phyloP scores from a whole-genome alignment of 2,797 vertebrate genomes.

The Pangasius macronema region DNA sequence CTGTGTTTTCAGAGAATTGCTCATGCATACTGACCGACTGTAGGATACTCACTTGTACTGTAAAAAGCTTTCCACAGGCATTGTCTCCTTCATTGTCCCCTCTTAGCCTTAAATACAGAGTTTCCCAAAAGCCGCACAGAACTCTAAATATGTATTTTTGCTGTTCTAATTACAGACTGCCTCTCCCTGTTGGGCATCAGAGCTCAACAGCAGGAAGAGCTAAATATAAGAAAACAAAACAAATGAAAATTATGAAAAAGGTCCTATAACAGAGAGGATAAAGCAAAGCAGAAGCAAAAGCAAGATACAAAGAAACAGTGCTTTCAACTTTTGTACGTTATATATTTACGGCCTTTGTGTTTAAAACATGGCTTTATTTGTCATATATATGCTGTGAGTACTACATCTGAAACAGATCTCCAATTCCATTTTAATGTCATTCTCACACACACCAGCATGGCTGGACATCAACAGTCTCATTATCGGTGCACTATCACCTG shows the following conservation, averaged over 20 bases:
- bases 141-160: slow-evolving; percentile 80
- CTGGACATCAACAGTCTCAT: not conserved
- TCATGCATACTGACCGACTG: slow-evolving; percentile 13
- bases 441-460: not conserved
- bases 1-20: not conserved
- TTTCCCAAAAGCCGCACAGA: slow-evolving; percentile 72
- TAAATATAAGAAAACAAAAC: slow-evolving; percentile 80
- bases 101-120: slow-evolving; percentile 75
- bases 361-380: not conserved
- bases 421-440: not conserved
- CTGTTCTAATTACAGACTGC: slow-evolving; percentile 79
- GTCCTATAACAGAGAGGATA: slow-evolving; percentile 51
- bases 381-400: not conserved
- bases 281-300: slow-evolving; percentile 29
- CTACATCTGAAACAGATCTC: not conserved
- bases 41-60: slow-evolving; percentile 14
- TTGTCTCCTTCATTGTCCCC: slow-evolving; percentile 78
- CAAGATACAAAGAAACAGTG: slow-evolving; percentile 10
- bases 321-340: not conserved
- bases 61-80: slow-evolving; percentile 55
- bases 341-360: not conserved
- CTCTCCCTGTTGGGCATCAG: slow-evolving; percentile 66
- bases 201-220: slow-evolving; percentile 70
- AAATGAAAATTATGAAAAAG: slow-evolving; percentile 72
- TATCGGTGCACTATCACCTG: not conserved